Percentiles rank a stretch among this genome's conserved stretches.
Conservation (phyloP, 2,888 invertebrate genomes). For the Diplazon laetatorius region DNA sequence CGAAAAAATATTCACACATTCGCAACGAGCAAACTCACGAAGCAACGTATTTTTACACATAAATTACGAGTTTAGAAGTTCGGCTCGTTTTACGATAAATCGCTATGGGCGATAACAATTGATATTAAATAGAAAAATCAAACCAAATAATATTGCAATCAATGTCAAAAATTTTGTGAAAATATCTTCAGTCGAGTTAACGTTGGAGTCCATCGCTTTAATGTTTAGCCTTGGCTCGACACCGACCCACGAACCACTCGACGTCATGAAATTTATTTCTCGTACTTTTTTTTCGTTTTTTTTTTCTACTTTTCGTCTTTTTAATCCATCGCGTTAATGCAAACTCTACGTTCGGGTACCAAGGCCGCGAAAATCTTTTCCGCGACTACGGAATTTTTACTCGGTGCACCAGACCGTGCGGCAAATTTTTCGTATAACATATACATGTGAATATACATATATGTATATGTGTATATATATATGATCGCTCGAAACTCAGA, state of each 20-base stretch:
- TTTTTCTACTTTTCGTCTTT: constrained; percentile 43
- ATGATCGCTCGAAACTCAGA: constrained; percentile 3
- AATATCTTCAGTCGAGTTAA: constrained; percentile 56
- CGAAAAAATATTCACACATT: too few relatives aligned
- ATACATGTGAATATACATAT: constrained; percentile 1
- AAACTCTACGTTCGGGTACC: constrained; percentile 38
- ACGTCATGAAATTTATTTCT: constrained; percentile 58
- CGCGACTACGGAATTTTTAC: constrained; percentile 42
- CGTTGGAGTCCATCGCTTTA: constrained; percentile 72
- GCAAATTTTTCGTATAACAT: too few relatives aligned
- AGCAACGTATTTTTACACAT: too few relatives aligned
- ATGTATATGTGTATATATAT: background rate
- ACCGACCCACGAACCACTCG: constrained; percentile 10
- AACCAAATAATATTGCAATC: background rate
- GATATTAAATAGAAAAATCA: too few relatives aligned
- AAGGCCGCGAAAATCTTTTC: constrained; percentile 36
- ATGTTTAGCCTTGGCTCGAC: constrained; percentile 69
- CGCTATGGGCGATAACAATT: too few relatives aligned
- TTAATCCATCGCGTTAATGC: constrained; percentile 43
- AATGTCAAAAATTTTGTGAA: background rate
- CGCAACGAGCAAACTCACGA: too few relatives aligned
- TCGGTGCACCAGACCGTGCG: constrained; percentile 20
- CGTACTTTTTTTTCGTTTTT: constrained; percentile 19
- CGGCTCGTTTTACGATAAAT: too few relatives aligned
- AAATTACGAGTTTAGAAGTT: too few relatives aligned